Evolutionary conservation across 2,113 vertebrate genomes (phyloP).

Genomic region (Neoarius graeffei): DNA sequence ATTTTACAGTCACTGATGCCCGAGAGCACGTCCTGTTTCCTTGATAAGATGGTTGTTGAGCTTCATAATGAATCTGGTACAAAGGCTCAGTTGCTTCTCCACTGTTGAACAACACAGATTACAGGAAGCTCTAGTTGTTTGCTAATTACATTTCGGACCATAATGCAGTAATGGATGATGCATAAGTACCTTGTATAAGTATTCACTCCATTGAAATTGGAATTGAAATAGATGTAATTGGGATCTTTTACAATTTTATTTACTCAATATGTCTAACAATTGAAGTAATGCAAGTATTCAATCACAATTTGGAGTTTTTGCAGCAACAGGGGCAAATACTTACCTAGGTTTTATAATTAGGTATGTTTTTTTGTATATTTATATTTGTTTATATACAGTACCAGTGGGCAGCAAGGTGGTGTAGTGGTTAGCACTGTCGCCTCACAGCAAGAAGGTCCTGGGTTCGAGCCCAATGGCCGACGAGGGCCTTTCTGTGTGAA

Average conservation of each 20-base stretch:
- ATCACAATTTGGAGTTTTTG: background rate
- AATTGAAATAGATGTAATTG: background rate
- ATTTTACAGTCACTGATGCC: slow-evolving; percentile 46
- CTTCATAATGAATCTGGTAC: slow-evolving; percentile 41
- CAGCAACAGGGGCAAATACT: background rate
- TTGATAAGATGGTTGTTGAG: slow-evolving; percentile 51
- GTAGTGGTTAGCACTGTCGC: no score
- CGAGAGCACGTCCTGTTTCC: slow-evolving; percentile 52
- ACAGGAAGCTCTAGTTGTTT: slow-evolving; percentile 6
- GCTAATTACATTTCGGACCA: background rate
- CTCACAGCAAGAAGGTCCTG: no score
- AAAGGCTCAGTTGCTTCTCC: background rate
- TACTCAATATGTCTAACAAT: background rate
- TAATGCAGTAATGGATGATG: slow-evolving; percentile 9
- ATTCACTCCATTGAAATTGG: no score
- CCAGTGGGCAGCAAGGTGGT: no score
- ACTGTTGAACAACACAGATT: background rate
- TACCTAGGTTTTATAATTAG: background rate
- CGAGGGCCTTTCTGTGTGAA: no score
- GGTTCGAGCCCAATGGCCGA: no score
- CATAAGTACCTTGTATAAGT: background rate
- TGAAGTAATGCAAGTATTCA: background rate
- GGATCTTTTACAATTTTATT: background rate
- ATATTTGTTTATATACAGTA: background rate
- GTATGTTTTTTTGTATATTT: background rate